Evolutionary conservation across 1,140 invertebrate genomes (phyloP).

Genomic region (Halyomorpha halys): DNA sequence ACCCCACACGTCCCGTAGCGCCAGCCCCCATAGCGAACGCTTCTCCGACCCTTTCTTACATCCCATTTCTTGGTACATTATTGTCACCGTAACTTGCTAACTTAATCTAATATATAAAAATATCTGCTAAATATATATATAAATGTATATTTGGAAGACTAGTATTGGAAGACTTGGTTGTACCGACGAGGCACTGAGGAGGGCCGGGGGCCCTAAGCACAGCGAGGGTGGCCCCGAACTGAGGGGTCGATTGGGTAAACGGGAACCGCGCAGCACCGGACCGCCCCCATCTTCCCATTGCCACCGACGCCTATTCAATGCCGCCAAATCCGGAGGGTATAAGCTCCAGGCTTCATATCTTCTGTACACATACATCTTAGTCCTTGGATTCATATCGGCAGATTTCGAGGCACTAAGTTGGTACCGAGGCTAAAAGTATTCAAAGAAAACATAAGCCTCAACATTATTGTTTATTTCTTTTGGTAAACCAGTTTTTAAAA

Average conservation of each 20-base stretch:
- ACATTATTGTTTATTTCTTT: no score
- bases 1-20: slow-evolving; percentile 38
- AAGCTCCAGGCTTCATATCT: no score
- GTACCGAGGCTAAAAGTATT: no score
- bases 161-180: slow-evolving; percentile 21
- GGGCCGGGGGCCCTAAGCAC: background rate
- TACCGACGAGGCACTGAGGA: no score
- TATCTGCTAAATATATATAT: background rate
- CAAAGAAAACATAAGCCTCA: no score
- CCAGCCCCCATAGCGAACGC: slow-evolving; percentile 27
- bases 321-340: background rate
- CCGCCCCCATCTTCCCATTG: background rate
- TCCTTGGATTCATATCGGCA: no score
- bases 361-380: no score
- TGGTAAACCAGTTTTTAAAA: no score
- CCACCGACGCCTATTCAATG: background rate
- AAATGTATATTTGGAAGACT: slow-evolving; percentile 17
- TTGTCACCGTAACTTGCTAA: no score
- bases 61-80: background rate
- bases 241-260: slow-evolving; percentile 25
- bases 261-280: slow-evolving; percentile 21
- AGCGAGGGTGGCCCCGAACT: slow-evolving; percentile 8
- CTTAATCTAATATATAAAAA: no score
- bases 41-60: slow-evolving; percentile 4
- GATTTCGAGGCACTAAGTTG: no score